Conservation (phyloP, 2,797 vertebrate species). For the Lacerta viridis region DNA sequence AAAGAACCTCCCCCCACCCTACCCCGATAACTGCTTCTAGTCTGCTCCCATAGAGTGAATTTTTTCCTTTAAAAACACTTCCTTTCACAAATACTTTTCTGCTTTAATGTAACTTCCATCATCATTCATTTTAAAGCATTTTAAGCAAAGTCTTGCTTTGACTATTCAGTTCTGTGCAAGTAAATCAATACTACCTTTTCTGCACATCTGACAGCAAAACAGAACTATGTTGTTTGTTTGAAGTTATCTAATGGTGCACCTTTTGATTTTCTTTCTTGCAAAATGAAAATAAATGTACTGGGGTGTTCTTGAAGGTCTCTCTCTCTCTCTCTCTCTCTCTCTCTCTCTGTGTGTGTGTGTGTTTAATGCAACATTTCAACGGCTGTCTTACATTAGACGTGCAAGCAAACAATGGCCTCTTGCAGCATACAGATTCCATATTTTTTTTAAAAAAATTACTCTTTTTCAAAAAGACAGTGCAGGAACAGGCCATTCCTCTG, state of each 20-base stretch:
- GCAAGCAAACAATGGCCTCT: conserved; percentile 4
- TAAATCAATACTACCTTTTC: neutral
- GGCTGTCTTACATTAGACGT: conserved; percentile 14
- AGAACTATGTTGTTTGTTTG: neutral
- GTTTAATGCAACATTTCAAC: neutral
- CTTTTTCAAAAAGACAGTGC: neutral
- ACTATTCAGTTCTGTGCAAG: neutral
- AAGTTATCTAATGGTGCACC: neutral
- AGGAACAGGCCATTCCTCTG: conserved; percentile 11
- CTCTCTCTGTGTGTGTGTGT: neutral
- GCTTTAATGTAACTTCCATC: neutral
- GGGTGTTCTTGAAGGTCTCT: neutral
- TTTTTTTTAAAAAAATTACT: neutral
- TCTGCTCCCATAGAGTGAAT: neutral
- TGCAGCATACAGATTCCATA: neutral
- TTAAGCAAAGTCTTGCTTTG: neutral
- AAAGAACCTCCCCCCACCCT: neutral
- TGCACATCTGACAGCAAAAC: neutral
- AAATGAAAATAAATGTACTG: neutral
- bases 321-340: no score
- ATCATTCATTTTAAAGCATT: neutral
- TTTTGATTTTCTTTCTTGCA: neutral
- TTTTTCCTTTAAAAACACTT: neutral
- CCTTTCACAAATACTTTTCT: neutral
- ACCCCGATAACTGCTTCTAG: neutral